A percentile compares a stretch with the other conserved stretches of the same genome.
These are phyloP conservation scores for Tauraco hartlaubi DNA, from an alignment of 2,797 vertebrate species.

Conservation along the genomic window DNA sequence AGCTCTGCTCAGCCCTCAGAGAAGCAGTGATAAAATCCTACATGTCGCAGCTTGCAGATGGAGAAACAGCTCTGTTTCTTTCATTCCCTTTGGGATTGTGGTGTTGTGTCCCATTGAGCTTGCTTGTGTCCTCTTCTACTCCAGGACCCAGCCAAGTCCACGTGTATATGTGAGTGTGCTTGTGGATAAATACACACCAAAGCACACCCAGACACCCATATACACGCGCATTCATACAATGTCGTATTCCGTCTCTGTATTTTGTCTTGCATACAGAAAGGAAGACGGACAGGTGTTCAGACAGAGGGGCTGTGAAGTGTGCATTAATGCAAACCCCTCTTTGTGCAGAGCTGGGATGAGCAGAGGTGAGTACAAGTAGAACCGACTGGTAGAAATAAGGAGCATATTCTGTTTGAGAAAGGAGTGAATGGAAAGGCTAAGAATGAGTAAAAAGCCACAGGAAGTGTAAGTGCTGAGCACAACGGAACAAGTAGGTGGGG, in stretches of 20 bases:
- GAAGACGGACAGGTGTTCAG: not conserved
- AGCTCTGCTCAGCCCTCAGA: not conserved
- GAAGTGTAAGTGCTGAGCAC: not conserved
- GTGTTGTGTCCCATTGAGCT: not conserved
- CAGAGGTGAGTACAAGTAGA: not conserved
- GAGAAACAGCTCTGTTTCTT: not conserved
- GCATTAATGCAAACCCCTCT: not conserved
- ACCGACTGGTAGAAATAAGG: not conserved
- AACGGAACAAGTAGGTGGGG: not conserved
- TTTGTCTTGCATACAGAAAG: not conserved
- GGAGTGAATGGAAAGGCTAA: not conserved
- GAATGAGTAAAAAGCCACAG: not conserved
- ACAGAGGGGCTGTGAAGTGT: not conserved
- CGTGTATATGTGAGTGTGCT: not conserved
- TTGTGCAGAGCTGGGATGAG: not conserved
- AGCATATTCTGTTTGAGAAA: not conserved
- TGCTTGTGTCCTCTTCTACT: not conserved
- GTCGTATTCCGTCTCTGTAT: not conserved
- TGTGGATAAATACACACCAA: not conserved
- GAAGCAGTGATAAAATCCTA: not conserved
- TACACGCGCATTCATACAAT: fast-evolving
- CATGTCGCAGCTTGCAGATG: not conserved
- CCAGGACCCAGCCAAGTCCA: not conserved
- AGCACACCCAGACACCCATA: not conserved
- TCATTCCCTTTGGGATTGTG: not conserved